Evolutionary conservation across 2,888 invertebrate genomes (phyloP), one percentile per base, ranked within the genome.

Genomic region (Amphipyra tragopoginis): DNA sequence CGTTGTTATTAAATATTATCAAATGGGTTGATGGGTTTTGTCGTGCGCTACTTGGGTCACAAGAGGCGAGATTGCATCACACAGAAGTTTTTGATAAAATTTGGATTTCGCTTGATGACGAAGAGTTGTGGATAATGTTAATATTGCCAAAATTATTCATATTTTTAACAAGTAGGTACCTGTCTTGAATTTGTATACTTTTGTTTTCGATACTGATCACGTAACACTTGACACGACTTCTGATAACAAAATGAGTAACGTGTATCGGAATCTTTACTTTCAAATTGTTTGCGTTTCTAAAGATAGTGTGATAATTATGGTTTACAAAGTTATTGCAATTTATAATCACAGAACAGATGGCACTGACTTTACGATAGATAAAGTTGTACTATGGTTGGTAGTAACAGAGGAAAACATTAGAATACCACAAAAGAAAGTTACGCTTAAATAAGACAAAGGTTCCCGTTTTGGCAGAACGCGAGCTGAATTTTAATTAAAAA

Each of bases 1-100:
- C 15, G 40, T 40, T 68, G 29, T 57, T 62, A 53, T 56, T 54
- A 62, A 51, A 57, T 56, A 51, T 63, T 57, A 38, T 60, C n/a
- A 49, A 56, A 52, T 55, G 15, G 21, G 11, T 49, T 29, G 5
- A 43, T 15, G 40, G 15, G 38, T 52, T 50, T 48, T 55, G 54
- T 68, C 11, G 11, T 21, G 5, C 6, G 21, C 43, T 43, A 21
- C 42, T 14, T 43, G 5, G 2, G 29, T 29, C 29, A 29, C 29
- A 5, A 29, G 5, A 29, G 29, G 5, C 5, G 7, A 29, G 7
- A 29, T 29, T 29, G 29, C 29, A 29, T 29, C 29, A 29, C 7
- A 7, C 29, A 29, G 29, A 29, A 29, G 29, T 29, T 29, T 29
- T 29, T 7, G 29, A 29, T 5, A 29, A 1, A n/a, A n/a, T 38